Conservation (phyloP, 2,113 vertebrate genomes). For the Colaptes auratus region DNA sequence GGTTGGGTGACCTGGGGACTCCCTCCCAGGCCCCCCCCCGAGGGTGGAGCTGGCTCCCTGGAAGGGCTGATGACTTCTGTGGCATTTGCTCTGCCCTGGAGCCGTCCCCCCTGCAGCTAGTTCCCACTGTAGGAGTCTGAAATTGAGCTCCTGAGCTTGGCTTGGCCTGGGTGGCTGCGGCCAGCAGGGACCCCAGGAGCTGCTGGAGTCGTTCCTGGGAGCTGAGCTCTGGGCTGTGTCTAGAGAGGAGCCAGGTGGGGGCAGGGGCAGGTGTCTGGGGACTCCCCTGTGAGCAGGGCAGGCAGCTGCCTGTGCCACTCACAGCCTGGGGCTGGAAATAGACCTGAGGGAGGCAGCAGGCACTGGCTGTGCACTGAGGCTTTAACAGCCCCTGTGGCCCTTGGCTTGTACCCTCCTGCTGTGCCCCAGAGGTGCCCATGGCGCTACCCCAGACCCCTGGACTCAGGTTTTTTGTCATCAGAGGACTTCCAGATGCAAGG, state of each 20-base stretch:
- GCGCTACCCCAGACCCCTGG: not conserved
- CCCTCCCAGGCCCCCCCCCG: fast-evolving
- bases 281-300: fast-evolving
- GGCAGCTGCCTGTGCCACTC: not conserved
- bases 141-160: not conserved
- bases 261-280: not conserved
- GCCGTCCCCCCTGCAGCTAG: not conserved
- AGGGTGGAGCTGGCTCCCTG: not conserved
- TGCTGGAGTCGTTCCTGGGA: not conserved
- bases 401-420: not conserved
- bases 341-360: not conserved
- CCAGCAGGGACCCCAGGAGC: not conserved
- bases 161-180: not conserved
- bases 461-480: slow-evolving; percentile 28
- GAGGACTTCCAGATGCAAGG: not conserved
- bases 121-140: not conserved
- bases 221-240: not conserved
- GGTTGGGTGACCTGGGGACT: not conserved
- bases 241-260: fast-evolving
- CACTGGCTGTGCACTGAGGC: not conserved
- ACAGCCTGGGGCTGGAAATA: not conserved
- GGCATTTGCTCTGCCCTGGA: not conserved
- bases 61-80: fast-evolving
- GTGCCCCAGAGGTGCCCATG: not conserved
- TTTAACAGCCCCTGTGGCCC: not conserved